Conservation (phyloP, 2,113 vertebrate species). For the Chroicocephalus ridibundus region DNA sequence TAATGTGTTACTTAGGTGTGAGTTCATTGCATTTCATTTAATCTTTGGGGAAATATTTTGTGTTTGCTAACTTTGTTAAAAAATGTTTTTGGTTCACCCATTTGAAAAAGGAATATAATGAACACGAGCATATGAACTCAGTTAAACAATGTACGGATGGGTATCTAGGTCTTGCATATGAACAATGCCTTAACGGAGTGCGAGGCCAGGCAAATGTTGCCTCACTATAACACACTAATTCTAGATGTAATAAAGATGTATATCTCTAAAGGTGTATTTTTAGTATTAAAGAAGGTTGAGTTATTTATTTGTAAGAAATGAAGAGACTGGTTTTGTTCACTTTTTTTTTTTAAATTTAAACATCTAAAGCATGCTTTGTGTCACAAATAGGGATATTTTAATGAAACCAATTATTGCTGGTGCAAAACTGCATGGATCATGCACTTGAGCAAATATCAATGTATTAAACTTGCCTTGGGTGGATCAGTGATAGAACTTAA, state of each 20-base stretch:
- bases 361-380: neutral
- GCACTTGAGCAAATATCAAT: neutral
- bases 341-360: neutral
- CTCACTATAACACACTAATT: neutral
- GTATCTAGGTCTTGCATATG: neutral
- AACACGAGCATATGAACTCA: neutral
- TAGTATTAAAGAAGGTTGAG: slow-evolving; percentile 17
- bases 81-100: neutral
- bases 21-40: neutral
- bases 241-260: neutral
- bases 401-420: neutral
- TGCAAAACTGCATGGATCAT: neutral
- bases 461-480: neutral
- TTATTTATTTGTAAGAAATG: neutral
- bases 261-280: slow-evolving; percentile 17
- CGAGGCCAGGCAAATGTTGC: neutral
- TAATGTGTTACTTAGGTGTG: neutral
- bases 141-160: neutral
- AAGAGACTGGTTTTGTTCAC: neutral
- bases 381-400: neutral
- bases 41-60: neutral
- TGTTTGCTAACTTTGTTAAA: neutral
- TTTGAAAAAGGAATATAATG: neutral
- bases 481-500: neutral
- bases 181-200: slow-evolving; percentile 4